A percentile compares a stretch with the other conserved stretches of the same genome.
phyloP scores from a whole-genome alignment of 2,888 invertebrate genomes.

The Stictocephala bisonia region DNA sequence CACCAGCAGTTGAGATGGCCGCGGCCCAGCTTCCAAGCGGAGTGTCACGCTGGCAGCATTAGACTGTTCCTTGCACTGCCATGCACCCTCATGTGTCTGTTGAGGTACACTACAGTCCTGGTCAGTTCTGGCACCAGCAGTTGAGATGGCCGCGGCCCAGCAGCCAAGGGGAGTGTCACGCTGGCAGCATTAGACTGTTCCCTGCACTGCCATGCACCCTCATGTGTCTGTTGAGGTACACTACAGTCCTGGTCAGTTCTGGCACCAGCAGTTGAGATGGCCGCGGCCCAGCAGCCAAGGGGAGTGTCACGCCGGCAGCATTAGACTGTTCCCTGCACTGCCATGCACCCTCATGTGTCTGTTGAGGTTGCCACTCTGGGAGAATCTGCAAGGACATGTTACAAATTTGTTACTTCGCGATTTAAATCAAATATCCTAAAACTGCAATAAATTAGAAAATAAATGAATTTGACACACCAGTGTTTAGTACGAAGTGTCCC shows the following conservation, averaged over 20 bases:
- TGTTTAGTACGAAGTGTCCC: too few species aligned
- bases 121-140: slow-evolving; percentile 39
- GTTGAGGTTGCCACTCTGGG: slow-evolving; percentile 98
- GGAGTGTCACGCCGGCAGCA: slow-evolving; percentile 48
- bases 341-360: slow-evolving; percentile 99
- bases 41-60: slow-evolving; percentile 48
- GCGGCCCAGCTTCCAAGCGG: slow-evolving; percentile 7
- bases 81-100: slow-evolving; percentile 99
- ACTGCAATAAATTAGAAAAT: too few species aligned
- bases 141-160: not conserved
- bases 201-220: slow-evolving; percentile 87
- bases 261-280: slow-evolving; percentile 35
- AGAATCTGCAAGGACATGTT: too few species aligned
- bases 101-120: slow-evolving; percentile 80
- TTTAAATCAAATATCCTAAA: too few species aligned
- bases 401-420: too few species aligned
- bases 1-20: slow-evolving; percentile 31
- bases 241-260: slow-evolving; percentile 18
- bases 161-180: slow-evolving; percentile 45
- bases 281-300: not conserved
- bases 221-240: slow-evolving; percentile 99
- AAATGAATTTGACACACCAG: too few species aligned
- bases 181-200: slow-evolving; percentile 55
- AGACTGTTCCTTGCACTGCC: slow-evolving; percentile 70
- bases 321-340: slow-evolving; percentile 66